These are phyloP conservation scores for Calliopsis andreniformis DNA, from an alignment of 1,140 invertebrate genomes.

Conservation along the genomic window DNA sequence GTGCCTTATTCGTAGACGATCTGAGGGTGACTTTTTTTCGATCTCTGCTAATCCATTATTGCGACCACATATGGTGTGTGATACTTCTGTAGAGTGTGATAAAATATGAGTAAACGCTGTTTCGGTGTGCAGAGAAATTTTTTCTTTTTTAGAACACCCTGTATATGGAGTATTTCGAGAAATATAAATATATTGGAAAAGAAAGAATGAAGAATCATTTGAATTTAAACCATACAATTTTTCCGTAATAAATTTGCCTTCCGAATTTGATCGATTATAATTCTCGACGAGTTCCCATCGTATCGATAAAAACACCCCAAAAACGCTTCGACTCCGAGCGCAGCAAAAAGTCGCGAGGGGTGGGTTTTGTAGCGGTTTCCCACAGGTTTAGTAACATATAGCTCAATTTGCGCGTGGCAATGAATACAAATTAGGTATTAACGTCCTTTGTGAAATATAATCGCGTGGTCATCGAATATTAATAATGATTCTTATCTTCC, in stretches of 20 bases:
- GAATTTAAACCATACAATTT: too few relatives aligned
- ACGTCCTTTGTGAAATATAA: conserved; percentile 21
- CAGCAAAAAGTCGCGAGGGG: conserved; percentile 30
- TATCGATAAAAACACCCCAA: conserved; percentile 28
- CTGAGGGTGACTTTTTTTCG: conserved; percentile 48
- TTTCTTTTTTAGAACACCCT: neutral
- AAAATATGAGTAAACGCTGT: conserved; percentile 11
- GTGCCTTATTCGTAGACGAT: conserved; percentile 32
- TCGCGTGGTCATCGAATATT: conserved; percentile 5
- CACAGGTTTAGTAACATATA: conserved; percentile 57
- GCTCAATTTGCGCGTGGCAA: conserved; percentile 65
- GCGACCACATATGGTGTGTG: conserved; percentile 29
- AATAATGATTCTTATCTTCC: conserved; percentile 28
- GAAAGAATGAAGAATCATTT: too few relatives aligned
- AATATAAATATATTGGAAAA: too few relatives aligned
- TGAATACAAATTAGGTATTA: conserved; percentile 70
- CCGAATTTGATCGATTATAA: too few relatives aligned
- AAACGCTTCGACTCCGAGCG: neutral
- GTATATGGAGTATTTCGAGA: too few relatives aligned
- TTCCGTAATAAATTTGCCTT: too few relatives aligned
- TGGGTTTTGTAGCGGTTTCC: conserved; percentile 67
- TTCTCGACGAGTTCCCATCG: conserved; percentile 27
- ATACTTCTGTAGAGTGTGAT: neutral
- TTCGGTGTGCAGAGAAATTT: neutral
- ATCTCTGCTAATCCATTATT: conserved; percentile 36